A percentile compares a stretch with the other conserved stretches of the same genome.
Conservation (phyloP, 2,888 invertebrate species). For the Megastigmus dorsalis region DNA sequence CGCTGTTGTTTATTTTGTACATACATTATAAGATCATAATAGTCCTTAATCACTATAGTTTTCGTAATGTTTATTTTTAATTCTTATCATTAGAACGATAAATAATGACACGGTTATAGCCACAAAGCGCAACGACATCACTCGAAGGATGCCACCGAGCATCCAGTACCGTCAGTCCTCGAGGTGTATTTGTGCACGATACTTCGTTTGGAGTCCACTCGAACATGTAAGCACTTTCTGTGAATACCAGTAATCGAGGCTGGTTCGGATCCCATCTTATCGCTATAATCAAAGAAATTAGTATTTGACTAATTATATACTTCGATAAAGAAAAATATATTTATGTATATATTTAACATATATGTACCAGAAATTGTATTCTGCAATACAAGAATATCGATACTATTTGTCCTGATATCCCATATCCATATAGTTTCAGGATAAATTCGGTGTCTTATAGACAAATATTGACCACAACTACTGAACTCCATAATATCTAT, state of each 20-base stretch:
- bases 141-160: constrained; percentile 66
- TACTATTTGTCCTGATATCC: constrained; percentile 65
- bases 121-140: constrained; percentile 62
- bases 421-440: constrained; percentile 71
- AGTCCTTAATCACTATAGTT: no score
- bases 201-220: constrained; percentile 65
- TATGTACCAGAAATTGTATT: constrained; percentile 65
- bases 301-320: no score
- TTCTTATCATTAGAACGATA: not conserved
- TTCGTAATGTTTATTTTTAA: not conserved
- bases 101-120: constrained; percentile 66
- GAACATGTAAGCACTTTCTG: constrained; percentile 64
- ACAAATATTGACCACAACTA: constrained; percentile 67
- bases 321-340: no score
- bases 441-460: constrained; percentile 68
- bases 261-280: constrained; percentile 64
- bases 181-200: constrained; percentile 61
- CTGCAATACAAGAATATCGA: constrained; percentile 68
- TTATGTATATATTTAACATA: no score
- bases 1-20: no score
- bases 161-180: constrained; percentile 65
- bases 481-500: constrained; percentile 69
- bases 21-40: no score
- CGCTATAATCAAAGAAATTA: constrained; percentile 58
- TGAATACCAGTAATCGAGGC: constrained; percentile 63